phyloP scores from a whole-genome alignment of 64 coral and sea anemone species.

The Dendrophyllia cribrosa region DNA sequence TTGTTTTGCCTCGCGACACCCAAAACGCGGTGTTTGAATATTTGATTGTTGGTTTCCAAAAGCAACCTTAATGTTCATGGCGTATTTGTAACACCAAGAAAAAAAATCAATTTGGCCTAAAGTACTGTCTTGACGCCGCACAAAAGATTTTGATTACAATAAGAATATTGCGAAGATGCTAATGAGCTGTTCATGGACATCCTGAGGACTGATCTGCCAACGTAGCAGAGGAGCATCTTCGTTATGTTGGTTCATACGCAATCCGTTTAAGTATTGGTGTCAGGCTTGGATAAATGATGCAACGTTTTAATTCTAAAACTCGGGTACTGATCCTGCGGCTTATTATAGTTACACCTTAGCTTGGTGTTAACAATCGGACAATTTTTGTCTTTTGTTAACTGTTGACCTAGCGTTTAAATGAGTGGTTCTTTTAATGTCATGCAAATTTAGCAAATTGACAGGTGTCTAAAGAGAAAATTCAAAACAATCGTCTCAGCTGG shows the following conservation, averaged over 20 bases:
- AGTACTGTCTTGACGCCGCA: neutral
- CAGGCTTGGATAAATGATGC: no score
- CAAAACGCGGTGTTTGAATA: no score
- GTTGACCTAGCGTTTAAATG: neutral
- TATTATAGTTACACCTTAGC: neutral
- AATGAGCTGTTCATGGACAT: neutral
- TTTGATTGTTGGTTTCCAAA: no score
- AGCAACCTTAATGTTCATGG: no score
- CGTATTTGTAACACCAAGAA: no score
- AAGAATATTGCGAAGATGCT: neutral
- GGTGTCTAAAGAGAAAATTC: neutral
- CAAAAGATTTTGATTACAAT: neutral
- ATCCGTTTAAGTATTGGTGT: no score
- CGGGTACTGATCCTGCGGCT: neutral
- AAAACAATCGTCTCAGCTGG: constrained; percentile 4
- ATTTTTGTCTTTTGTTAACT: neutral
- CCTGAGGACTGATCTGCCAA: no score
- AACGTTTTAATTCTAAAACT: neutral
- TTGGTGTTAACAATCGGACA: neutral
- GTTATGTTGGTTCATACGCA: no score
- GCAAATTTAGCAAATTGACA: constrained; percentile 9
- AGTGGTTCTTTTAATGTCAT: neutral
- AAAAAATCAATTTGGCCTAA: no score
- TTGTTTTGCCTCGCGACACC: no score
- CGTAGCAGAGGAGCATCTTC: no score